Evolutionary conservation across 2,888 invertebrate genomes (phyloP), one percentile per base, ranked within the genome.

Genomic region (Calliopum simillimum): DNA sequence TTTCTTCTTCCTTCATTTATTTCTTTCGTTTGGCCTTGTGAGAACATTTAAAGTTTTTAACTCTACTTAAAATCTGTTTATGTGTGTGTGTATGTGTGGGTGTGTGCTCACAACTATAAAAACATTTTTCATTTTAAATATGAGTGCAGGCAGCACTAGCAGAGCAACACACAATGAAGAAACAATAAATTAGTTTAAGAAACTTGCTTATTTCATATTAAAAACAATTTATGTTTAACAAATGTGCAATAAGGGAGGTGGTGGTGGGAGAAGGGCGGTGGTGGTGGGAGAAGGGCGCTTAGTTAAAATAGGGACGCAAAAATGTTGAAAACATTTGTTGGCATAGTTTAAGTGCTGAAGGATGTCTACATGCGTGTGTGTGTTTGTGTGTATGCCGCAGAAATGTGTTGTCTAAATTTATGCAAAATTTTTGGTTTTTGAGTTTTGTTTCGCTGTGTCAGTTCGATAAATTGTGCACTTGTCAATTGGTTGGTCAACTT

Each of bases 181-280:
- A 63, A 49, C 59, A 68, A 61, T 65, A 70, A 71, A 63, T 58
- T 64, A 21, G 61, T 72, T 68, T 43, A 23, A 43, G 58, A 47
- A 69, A 64, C 62, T 69, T 61, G 55, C 46, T 67, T 58, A 53
- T 55, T 58, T 63, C 58, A 58, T 67, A 65, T 70, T 68, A 56
- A 67, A 69, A 69, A 66, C 67, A 71, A 71, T 71, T 69, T 73
- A 72, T 70, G 67, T 67, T 68, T 70, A 33, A 33, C 33, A 33
- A 33, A 6, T 33, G 5, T 53, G 19, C 53, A 53, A 21, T 19
- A n/a, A 21, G 19, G 21, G 8, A 53, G 11, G 6, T 4, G 8
- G 14, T 16, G 12, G 53, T 21, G 3, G 19, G 3, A 16, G 16
- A 19, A 23, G 2, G 33, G n/a, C n/a, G 11, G 6, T 4, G 8